phyloP scores from a whole-genome alignment of 2,888 invertebrate species.

The Orgyia antiqua region DNA sequence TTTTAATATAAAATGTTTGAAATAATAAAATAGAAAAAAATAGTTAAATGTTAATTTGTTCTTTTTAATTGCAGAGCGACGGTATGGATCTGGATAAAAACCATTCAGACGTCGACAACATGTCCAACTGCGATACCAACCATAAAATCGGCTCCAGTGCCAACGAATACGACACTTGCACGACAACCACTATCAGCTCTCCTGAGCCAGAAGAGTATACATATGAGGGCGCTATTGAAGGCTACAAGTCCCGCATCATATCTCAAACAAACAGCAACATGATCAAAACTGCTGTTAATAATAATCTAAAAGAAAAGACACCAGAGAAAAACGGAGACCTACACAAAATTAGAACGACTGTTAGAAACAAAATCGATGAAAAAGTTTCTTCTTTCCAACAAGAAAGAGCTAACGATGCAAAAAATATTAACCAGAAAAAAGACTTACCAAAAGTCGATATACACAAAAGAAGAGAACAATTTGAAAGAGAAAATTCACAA shows the following conservation, averaged over 20 bases:
- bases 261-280: slow-evolving; percentile 75
- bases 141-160: slow-evolving; percentile 72
- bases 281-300: slow-evolving; percentile 63
- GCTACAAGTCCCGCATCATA: slow-evolving; percentile 88
- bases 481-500: slow-evolving; percentile 83
- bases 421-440: slow-evolving; percentile 71
- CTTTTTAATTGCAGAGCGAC: slow-evolving; percentile 73
- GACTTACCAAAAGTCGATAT: slow-evolving; percentile 89
- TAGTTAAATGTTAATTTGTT: too few species aligned
- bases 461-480: slow-evolving; percentile 88
- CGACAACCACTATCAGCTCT: slow-evolving; percentile 82
- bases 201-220: slow-evolving; percentile 89
- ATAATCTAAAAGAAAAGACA: slow-evolving; percentile 68
- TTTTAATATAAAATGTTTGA: too few species aligned
- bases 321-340: slow-evolving; percentile 65
- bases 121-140: slow-evolving; percentile 64
- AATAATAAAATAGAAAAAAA: too few species aligned
- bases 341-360: slow-evolving; percentile 67
- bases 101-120: slow-evolving; percentile 72
- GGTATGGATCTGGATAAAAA: slow-evolving; percentile 77
- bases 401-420: slow-evolving; percentile 60
- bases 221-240: slow-evolving; percentile 92
- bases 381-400: slow-evolving; percentile 80
- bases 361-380: slow-evolving; percentile 80
- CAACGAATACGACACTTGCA: slow-evolving; percentile 83